phyloP scores from a whole-genome alignment of 2,888 invertebrate species.

The Conops quadrifasciatus region DNA sequence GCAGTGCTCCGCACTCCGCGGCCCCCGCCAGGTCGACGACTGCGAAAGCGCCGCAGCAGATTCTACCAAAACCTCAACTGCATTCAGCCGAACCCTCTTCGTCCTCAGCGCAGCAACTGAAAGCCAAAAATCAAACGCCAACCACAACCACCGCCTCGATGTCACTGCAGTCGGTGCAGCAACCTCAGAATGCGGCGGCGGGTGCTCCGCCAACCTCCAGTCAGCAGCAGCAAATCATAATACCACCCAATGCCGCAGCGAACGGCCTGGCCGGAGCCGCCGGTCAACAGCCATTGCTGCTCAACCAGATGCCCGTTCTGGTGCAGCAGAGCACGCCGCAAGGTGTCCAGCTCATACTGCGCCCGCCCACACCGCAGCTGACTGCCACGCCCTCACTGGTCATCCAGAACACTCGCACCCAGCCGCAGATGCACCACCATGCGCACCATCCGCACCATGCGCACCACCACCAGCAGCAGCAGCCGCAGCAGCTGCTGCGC shows the following conservation, averaged over 20 bases:
- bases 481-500: conserved; percentile 68
- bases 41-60: conserved; percentile 68
- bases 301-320: conserved; percentile 68
- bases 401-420: conserved; percentile 64
- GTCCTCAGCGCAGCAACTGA: conserved; percentile 46
- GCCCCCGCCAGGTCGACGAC: conserved; percentile 44
- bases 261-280: conserved; percentile 47
- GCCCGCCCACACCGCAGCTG: conserved; percentile 71
- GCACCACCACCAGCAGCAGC: conserved; percentile 55
- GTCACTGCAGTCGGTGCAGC: conserved; percentile 47
- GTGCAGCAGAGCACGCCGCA: conserved; percentile 73
- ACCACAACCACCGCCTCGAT: conserved; percentile 41
- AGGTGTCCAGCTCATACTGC: conserved; percentile 76
- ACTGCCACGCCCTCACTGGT: conserved; percentile 65
- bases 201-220: conserved; percentile 38
- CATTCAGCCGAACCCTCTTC: conserved; percentile 70
- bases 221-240: conserved; percentile 59
- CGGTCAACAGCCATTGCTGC: conserved; percentile 60
- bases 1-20: conserved; percentile 33
- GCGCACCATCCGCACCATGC: conserved; percentile 62
- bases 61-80: conserved; percentile 70
- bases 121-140: conserved; percentile 44
- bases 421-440: conserved; percentile 58
- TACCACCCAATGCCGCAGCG: conserved; percentile 58
- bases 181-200: conserved; percentile 43